A percentile compares a stretch with the other conserved stretches of the same genome.
These are phyloP conservation scores for Andrena fulva DNA, from an alignment of 2,888 invertebrate genomes.

Conservation along the genomic window DNA sequence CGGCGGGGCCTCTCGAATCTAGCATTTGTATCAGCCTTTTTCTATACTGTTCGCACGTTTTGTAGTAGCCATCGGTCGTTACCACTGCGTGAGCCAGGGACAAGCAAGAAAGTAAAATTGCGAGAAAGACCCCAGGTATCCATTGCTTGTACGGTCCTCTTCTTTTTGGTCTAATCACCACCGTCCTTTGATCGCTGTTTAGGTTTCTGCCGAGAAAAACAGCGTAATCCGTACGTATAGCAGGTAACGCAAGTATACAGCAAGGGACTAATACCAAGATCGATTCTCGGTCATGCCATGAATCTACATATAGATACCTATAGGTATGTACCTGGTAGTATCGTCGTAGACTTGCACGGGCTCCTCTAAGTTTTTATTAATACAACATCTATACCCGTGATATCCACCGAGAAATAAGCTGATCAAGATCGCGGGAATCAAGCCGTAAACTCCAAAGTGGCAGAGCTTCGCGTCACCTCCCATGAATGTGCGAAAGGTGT, in stretches of 20 bases:
- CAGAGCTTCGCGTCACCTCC: constrained; percentile 84
- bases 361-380: constrained; percentile 70
- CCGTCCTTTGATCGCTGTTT: constrained; percentile 67
- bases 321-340: constrained; percentile 45
- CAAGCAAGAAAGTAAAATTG: constrained; percentile 88
- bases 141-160: constrained; percentile 85
- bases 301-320: too few relatives aligned
- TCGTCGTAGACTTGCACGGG: constrained; percentile 56
- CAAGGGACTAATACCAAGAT: too few relatives aligned
- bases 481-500: constrained; percentile 81
- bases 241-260: too few relatives aligned
- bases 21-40: constrained; percentile 87
- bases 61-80: constrained; percentile 90
- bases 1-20: constrained; percentile 76
- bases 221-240: background rate
- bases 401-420: constrained; percentile 77
- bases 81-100: constrained; percentile 89
- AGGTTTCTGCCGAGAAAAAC: constrained; percentile 55
- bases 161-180: constrained; percentile 74
- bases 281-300: too few relatives aligned
- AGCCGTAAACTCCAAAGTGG: constrained; percentile 79
- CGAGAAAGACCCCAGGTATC: constrained; percentile 88
- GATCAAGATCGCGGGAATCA: constrained; percentile 75
- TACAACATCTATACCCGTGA: constrained; percentile 83
- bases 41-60: constrained; percentile 92